Conservation (phyloP, 2,888 invertebrate genomes). For the Acanthosepion esculentum region DNA sequence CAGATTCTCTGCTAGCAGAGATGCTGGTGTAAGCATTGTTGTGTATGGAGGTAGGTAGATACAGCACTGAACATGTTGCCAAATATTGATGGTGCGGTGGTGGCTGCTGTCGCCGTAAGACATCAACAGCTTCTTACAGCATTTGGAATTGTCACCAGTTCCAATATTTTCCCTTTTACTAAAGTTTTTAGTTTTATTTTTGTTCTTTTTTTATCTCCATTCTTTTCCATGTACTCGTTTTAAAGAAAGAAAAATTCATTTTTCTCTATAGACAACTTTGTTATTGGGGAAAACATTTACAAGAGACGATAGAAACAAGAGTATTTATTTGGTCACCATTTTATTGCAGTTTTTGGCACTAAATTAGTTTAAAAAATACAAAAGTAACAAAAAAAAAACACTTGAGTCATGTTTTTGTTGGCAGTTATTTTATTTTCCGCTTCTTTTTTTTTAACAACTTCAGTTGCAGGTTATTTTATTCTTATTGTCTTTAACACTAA, state of each 20-base stretch:
- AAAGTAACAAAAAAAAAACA: background rate
- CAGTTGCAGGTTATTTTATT: too few species aligned
- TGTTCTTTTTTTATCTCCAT: background rate
- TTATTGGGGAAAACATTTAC: background rate
- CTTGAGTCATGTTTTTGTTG: background rate
- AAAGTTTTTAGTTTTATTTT: background rate
- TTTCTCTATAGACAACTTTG: background rate
- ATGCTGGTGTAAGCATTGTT: slow-evolving; percentile 33
- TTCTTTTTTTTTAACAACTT: background rate
- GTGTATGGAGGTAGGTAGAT: slow-evolving; percentile 2
- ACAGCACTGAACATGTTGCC: slow-evolving; percentile 3
- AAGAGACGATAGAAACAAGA: background rate
- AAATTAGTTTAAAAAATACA: background rate
- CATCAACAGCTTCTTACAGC: background rate
- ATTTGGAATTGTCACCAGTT: slow-evolving; percentile 13
- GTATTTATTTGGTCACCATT: background rate
- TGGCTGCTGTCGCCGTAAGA: background rate
- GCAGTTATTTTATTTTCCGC: background rate
- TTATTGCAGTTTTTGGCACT: background rate
- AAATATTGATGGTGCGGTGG: slow-evolving; percentile 20
- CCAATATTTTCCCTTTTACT: background rate
- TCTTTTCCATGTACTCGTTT: background rate
- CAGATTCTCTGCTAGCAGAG: slow-evolving; percentile 17
- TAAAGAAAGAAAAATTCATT: background rate
- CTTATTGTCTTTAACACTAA: background rate